phyloP scores from a whole-genome alignment of 2,113 vertebrate genomes.

The Campylomormyrus tamandua region DNA sequence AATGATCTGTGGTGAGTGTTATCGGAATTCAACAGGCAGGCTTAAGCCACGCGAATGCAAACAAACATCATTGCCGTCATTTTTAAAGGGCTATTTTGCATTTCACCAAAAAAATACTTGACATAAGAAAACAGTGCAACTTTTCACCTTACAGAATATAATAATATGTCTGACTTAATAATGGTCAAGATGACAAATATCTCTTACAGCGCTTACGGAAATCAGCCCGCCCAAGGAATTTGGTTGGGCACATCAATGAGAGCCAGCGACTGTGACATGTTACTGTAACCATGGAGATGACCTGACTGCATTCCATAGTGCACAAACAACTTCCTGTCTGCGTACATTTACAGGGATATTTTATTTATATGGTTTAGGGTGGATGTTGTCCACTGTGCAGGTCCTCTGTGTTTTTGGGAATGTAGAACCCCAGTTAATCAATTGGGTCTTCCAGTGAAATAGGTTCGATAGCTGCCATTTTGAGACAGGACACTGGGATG shows the following conservation, averaged over 20 bases:
- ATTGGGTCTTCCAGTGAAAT: background rate
- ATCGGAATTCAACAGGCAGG: background rate
- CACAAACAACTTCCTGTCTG: background rate
- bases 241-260: background rate
- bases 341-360: background rate
- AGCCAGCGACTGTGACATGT: background rate
- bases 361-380: background rate
- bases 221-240: background rate
- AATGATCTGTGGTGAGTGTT: background rate
- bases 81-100: background rate
- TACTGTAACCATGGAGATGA: background rate
- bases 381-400: background rate
- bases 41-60: background rate
- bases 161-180: background rate
- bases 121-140: background rate
- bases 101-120: background rate
- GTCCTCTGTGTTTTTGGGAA: background rate
- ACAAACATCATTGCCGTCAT: background rate
- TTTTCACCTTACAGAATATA: background rate
- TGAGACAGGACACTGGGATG: background rate
- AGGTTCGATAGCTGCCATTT: background rate
- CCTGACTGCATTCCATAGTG: slow-evolving; percentile 1
- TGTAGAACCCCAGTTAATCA: background rate
- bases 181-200: background rate
- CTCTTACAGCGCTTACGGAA: background rate